Evolutionary conservation across 2,797 vertebrate genomes (phyloP), one percentile per base, ranked within the genome.

Genomic region (Bufotes viridis): DNA sequence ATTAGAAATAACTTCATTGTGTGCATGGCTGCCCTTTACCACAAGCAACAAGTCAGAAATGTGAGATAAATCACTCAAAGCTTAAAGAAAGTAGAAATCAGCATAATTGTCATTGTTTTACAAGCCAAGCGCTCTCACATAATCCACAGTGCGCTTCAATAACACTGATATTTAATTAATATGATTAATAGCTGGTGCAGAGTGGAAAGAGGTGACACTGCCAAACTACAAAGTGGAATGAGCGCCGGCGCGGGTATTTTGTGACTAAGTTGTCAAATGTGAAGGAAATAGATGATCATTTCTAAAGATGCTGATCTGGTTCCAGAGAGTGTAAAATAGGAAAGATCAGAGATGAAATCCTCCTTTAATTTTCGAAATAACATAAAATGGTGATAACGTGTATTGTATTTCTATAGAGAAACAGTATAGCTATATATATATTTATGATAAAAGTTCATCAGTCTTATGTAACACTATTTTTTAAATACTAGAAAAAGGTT

Each of bases 151-250:
- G 70, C 69, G 74, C 83, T 49, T 57, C 34, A 76, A 85, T 85
- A 85, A 76, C 70, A 61, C 70, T 61, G 83, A 76, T 76, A 85
- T 85, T 85, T 85, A 76, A 85, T 85, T 85, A 85, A 76, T 85
- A 76, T 85, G 82, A 85, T 85, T 76, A 85, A 85, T 84, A 11
- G 63, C 60, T 49, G 75, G 49, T 57, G 84, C 82, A 53, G 81
- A 51, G 81, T 18, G 18, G 79, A 65, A 15, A 75, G 72, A 85
- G 83, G 57, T 61, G 82, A 84, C 29, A 34, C 83, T 85, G 70
- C 83, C 83, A 85, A 60, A 22, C 69, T 13, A n/a, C 17, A 70
- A 84, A 55, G 67, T 24, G 51, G 18, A n/a, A 74, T 7, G 82
- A 70, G 69, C 15, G 49, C n/a, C 55, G 58, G 67, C 51, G 5